Evolutionary conservation across 1,140 invertebrate species (phyloP).

Genomic region (Bombus breviceps): DNA sequence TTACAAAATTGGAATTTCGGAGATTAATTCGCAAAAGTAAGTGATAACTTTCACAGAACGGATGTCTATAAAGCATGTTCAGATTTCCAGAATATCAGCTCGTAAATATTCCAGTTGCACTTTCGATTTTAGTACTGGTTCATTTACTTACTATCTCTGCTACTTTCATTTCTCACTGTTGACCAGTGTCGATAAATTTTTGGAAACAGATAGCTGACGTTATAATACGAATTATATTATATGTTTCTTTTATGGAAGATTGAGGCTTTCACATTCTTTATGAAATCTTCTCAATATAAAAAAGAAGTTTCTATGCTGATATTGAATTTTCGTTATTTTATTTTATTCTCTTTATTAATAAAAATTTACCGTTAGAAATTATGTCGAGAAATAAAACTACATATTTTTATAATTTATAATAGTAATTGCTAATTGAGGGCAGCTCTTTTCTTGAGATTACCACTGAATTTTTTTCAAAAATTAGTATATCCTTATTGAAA

Average conservation of each 20-base stretch:
- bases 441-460: no score
- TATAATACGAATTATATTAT: no score
- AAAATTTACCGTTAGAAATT: neutral
- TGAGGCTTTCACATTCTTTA: neutral
- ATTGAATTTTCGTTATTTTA: neutral
- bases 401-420: neutral
- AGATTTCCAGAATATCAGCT: conserved; percentile 36
- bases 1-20: conserved; percentile 29
- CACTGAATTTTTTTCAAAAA: neutral
- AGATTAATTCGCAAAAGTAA: conserved; percentile 11
- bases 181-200: neutral
- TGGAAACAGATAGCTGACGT: neutral
- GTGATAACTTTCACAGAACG: conserved; percentile 20
- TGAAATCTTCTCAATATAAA: neutral
- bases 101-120: conserved; percentile 52
- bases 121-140: conserved; percentile 59
- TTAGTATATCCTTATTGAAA: conserved; percentile 5
- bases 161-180: neutral
- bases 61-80: conserved; percentile 26
- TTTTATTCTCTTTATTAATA: neutral
- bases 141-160: conserved; percentile 47
- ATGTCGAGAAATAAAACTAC: no score
- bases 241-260: no score
- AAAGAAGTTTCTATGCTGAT: neutral
- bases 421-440: neutral